phyloP scores from a whole-genome alignment of 2,113 vertebrate species.

The Rhinolophus sinicus region DNA sequence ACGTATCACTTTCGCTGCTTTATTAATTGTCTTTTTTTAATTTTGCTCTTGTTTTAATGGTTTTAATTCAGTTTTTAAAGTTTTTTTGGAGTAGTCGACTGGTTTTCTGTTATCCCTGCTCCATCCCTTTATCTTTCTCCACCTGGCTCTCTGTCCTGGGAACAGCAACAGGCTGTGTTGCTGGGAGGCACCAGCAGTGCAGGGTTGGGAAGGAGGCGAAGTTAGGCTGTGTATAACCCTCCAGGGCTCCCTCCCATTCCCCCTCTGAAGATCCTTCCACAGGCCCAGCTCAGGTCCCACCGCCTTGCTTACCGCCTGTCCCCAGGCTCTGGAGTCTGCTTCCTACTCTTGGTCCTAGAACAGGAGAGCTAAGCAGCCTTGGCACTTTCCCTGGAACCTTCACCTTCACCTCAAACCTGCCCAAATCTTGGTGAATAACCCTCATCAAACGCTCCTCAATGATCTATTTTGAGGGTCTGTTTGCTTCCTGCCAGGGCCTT shows the following conservation, averaged over 20 bases:
- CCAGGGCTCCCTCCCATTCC: accelerated
- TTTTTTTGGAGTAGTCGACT: neutral
- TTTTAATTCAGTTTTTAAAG: neutral
- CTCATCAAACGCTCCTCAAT: neutral
- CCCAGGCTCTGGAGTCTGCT: neutral
- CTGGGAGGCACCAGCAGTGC: too few species aligned
- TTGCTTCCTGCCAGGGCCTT: neutral
- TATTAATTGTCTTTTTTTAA: neutral
- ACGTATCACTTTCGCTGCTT: neutral
- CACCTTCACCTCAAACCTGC: neutral
- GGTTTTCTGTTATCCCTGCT: neutral
- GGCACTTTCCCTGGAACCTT: neutral
- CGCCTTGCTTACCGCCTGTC: neutral
- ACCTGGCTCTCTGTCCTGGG: neutral
- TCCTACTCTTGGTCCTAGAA: neutral
- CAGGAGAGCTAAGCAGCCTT: neutral
- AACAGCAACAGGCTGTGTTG: accelerated
- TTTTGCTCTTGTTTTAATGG: neutral
- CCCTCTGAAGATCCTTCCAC: neutral
- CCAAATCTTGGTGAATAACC: neutral
- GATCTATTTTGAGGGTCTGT: neutral
- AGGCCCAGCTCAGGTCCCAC: too few species aligned
- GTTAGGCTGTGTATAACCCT: neutral
- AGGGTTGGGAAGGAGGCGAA: neutral
- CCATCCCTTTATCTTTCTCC: neutral